Evolutionary conservation across 2,888 invertebrate species (phyloP).

Genomic region (Mechanitis messenoides): DNA sequence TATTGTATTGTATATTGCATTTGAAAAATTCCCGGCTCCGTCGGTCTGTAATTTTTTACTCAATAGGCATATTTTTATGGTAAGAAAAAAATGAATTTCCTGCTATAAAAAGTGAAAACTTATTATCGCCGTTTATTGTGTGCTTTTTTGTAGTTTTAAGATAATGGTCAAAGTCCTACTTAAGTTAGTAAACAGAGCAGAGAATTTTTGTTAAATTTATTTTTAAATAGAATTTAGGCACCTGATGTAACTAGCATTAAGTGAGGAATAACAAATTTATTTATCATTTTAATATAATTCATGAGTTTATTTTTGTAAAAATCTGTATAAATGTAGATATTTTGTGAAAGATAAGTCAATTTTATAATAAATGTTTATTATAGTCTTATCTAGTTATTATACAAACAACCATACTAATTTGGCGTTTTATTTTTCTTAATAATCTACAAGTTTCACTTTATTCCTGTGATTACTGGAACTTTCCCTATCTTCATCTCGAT

Average conservation of each 20-base stretch:
- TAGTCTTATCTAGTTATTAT: slow-evolving; percentile 25
- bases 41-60: too few species aligned
- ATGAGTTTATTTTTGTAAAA: slow-evolving; percentile 17
- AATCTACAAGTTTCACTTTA: slow-evolving; percentile 66
- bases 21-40: too few species aligned
- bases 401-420: slow-evolving; percentile 19
- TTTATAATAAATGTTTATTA: slow-evolving; percentile 24
- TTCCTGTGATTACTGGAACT: slow-evolving; percentile 36
- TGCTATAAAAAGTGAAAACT: too few species aligned
- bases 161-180: too few species aligned
- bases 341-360: slow-evolving; percentile 12
- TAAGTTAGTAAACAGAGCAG: too few species aligned
- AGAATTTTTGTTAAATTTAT: too few species aligned
- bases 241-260: neutral
- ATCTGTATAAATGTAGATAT: slow-evolving; percentile 14
- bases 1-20: too few species aligned
- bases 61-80: too few species aligned
- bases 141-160: too few species aligned
- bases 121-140: too few species aligned
- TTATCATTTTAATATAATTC: neutral
- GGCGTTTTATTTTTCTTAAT: slow-evolving; percentile 34
- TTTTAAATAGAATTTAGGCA: neutral
- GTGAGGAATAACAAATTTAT: neutral
- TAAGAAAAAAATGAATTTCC: too few species aligned
- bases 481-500: slow-evolving; percentile 31